Conservation (phyloP, 2,888 invertebrate species). For the Idaea dimidiata region DNA sequence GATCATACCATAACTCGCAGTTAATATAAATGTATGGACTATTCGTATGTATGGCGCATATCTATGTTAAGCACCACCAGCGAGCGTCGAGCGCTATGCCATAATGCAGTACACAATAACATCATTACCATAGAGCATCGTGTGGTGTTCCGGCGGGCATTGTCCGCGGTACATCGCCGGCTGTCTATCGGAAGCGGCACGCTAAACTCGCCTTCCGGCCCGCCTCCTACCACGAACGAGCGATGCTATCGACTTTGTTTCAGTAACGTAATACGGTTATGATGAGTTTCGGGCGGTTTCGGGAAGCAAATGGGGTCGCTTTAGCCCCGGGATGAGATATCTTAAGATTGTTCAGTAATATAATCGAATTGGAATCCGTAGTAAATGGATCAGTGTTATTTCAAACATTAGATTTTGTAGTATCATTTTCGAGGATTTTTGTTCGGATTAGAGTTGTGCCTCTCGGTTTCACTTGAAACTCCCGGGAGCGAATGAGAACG, state of each 20-base stretch:
- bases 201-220: conserved; percentile 22
- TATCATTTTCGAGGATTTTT: background rate
- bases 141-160: conserved; percentile 18
- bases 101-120: conserved; percentile 26
- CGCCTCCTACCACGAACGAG: conserved; percentile 3
- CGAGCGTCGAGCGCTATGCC: background rate
- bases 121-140: conserved; percentile 22
- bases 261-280: background rate
- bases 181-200: conserved; percentile 19
- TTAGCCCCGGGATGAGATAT: background rate
- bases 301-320: background rate
- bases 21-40: conserved; percentile 1
- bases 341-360: conserved; percentile 1
- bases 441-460: background rate
- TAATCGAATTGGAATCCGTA: conserved; percentile 1
- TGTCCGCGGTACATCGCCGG: conserved; percentile 18
- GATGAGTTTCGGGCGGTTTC: background rate
- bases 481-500: too few species aligned
- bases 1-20: conserved; percentile 1
- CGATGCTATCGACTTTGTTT: background rate
- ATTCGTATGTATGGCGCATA: background rate
- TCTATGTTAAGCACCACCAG: conserved; percentile 2
- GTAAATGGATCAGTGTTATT: conserved; percentile 1
- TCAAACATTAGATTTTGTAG: conserved; percentile 1
- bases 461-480: background rate